Conservation (phyloP, 2,113 vertebrate genomes). For the Rhinichthys klamathensis region DNA sequence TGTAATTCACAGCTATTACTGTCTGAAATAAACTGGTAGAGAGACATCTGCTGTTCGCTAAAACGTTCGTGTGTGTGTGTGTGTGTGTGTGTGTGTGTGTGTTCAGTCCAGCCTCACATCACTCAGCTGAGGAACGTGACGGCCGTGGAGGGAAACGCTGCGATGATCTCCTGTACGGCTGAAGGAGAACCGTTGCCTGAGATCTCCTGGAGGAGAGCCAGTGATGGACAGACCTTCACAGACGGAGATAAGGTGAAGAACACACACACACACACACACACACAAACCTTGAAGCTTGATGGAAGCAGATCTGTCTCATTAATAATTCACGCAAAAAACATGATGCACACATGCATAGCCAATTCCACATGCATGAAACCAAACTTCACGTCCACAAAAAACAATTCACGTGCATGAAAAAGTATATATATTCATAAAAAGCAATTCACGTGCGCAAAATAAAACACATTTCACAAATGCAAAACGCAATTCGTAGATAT, state of each 20-base stretch:
- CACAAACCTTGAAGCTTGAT: no score
- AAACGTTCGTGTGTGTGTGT: constrained; percentile 9
- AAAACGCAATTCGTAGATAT: no score
- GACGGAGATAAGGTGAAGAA: constrained; percentile 87
- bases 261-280: not conserved
- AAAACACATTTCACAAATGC: no score
- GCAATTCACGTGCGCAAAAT: no score
- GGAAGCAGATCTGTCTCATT: no score
- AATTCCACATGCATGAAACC: no score
- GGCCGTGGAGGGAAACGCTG: constrained; percentile 86
- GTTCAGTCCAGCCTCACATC: constrained; percentile 95
- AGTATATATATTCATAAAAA: no score
- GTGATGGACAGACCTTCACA: constrained; percentile 83
- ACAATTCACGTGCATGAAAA: no score
- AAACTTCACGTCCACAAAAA: no score
- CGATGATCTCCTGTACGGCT: constrained; percentile 88
- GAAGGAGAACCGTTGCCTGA: constrained; percentile 93
- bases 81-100: constrained; percentile 23
- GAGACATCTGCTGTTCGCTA: not conserved
- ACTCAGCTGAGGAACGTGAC: constrained; percentile 93
- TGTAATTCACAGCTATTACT: not conserved
- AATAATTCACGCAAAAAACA: no score
- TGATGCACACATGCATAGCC: no score
- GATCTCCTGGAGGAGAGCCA: constrained; percentile 91
- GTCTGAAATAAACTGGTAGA: not conserved